These are phyloP conservation scores for Entomobrya multifasciata DNA, from an alignment of 2,888 invertebrate genomes.

Conservation along the genomic window DNA sequence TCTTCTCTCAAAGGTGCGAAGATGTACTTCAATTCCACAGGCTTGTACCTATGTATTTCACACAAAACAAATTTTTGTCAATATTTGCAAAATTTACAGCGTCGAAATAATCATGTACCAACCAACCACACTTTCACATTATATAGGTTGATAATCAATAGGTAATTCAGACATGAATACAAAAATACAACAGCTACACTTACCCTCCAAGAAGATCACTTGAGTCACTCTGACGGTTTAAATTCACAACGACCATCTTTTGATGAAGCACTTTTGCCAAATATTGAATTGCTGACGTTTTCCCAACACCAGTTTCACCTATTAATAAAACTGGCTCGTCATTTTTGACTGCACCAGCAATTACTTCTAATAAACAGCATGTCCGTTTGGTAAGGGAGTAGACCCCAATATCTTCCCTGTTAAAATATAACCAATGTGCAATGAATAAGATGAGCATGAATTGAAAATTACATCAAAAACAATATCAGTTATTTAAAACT, in stretches of 20 bases:
- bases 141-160: too few species aligned
- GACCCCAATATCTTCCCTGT: conserved; percentile 66
- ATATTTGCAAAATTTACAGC: too few species aligned
- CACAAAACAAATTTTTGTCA: conserved; percentile 63
- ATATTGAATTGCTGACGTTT: conserved; percentile 97
- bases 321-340: conserved; percentile 96
- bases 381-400: conserved; percentile 93
- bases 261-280: conserved; percentile 91
- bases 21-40: conserved; percentile 93
- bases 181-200: too few species aligned
- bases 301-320: conserved; percentile 99
- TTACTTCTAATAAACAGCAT: conserved; percentile 91
- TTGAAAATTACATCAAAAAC: background rate
- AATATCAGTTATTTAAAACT: background rate
- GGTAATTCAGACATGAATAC: too few species aligned
- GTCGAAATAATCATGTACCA: too few species aligned
- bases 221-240: conserved; percentile 99
- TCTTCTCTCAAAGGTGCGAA: conserved; percentile 90
- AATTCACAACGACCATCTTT: conserved; percentile 95
- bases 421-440: too few species aligned
- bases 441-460: too few species aligned
- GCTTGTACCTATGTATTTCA: conserved; percentile 86
- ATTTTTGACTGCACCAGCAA: conserved; percentile 90
- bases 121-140: too few species aligned
- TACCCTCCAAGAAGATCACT: conserved; percentile 97